phyloP scores from a whole-genome alignment of 1,140 invertebrate species.

The Planococcus citri region DNA sequence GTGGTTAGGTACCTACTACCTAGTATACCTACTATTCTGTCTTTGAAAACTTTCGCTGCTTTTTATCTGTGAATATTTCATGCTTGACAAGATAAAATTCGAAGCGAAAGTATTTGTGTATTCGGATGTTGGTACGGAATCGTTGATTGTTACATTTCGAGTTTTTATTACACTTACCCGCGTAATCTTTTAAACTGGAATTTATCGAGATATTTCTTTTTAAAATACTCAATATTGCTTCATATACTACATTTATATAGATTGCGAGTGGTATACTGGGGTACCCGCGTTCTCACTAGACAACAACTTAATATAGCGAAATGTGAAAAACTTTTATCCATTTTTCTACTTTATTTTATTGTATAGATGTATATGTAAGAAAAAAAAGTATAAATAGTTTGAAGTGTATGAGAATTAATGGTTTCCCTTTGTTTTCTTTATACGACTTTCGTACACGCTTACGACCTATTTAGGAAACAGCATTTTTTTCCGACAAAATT shows the following conservation, averaged over 20 bases:
- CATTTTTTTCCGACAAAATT: not conserved
- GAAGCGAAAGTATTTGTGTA: too few relatives aligned
- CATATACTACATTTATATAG: too few relatives aligned
- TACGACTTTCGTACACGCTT: not conserved
- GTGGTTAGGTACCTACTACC: too few relatives aligned
- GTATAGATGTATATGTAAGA: not conserved
- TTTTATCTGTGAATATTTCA: too few relatives aligned
- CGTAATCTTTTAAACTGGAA: not conserved
- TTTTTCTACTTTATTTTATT: constrained; percentile 1
- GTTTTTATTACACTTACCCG: not conserved
- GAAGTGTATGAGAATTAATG: constrained; percentile 7
- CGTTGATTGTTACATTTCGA: not conserved
- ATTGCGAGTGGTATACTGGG: not conserved
- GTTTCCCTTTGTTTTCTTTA: not conserved
- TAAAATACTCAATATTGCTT: not conserved
- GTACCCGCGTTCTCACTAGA: too few relatives aligned
- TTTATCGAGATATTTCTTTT: not conserved
- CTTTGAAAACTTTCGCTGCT: too few relatives aligned
- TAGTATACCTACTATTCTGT: too few relatives aligned
- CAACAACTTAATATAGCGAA: not conserved
- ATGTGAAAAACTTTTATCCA: not conserved
- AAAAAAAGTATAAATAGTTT: constrained; percentile 1
- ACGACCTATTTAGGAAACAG: not conserved
- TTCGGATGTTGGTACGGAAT: not conserved
- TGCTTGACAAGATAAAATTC: too few relatives aligned